phyloP scores from a whole-genome alignment of 2,888 invertebrate species.

The Plutella xylostella region DNA sequence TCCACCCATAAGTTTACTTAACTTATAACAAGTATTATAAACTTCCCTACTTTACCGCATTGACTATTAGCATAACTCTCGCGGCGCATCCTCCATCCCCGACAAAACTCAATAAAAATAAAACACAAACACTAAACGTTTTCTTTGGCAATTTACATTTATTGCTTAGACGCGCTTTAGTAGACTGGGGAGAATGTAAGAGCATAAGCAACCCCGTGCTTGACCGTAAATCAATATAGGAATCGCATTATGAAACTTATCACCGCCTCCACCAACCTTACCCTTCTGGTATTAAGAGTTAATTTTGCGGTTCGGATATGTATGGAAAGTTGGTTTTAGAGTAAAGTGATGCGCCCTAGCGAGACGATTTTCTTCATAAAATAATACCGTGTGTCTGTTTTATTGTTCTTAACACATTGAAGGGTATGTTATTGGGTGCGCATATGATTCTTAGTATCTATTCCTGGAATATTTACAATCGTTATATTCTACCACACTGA shows the following conservation, averaged over 20 bases:
- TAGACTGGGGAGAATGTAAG: slow-evolving; percentile 7
- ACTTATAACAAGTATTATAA: too few species aligned
- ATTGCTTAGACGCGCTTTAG: slow-evolving; percentile 9
- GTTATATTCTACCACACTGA: too few species aligned
- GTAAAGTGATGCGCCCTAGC: slow-evolving; percentile 4
- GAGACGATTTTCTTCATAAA: slow-evolving; percentile 10
- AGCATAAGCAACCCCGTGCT: slow-evolving; percentile 4
- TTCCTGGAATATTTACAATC: too few species aligned
- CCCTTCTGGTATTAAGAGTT: neutral
- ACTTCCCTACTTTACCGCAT: too few species aligned
- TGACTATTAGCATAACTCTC: too few species aligned
- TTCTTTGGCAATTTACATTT: slow-evolving; percentile 13
- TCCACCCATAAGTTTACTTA: too few species aligned
- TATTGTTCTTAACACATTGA: slow-evolving; percentile 8
- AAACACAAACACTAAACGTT: slow-evolving; percentile 4
- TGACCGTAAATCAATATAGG: slow-evolving; percentile 9
- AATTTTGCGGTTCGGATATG: neutral
- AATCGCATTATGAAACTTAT: too few species aligned
- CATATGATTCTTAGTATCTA: too few species aligned
- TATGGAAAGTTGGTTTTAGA: slow-evolving; percentile 6
- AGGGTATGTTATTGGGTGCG: neutral
- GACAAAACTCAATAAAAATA: slow-evolving; percentile 6
- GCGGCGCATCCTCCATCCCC: too few species aligned
- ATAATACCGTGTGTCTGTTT: slow-evolving; percentile 10
- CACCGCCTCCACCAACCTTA: neutral